A percentile compares a stretch with the other conserved stretches of the same genome.
These are phyloP conservation scores for Heteronetta atricapilla DNA, from an alignment of 2,113 vertebrate genomes.

Conservation along the genomic window DNA sequence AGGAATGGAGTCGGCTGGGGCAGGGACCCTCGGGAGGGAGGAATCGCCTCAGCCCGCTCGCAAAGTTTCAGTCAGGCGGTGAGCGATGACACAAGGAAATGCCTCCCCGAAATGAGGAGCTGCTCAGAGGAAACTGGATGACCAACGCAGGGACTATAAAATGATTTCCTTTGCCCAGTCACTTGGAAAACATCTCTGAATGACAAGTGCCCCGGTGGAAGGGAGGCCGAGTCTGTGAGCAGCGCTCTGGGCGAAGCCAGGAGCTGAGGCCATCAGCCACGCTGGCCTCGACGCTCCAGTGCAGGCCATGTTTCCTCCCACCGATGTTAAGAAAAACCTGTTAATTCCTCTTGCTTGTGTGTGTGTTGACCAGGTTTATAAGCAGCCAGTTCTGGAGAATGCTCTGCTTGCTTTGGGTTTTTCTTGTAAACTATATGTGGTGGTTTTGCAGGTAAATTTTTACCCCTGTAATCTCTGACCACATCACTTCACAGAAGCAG, in stretches of 20 bases:
- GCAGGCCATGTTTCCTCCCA: neutral
- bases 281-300: too few species aligned
- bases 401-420: neutral
- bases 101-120: neutral
- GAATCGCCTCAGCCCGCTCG: neutral
- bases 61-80: neutral
- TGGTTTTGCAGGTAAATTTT: neutral
- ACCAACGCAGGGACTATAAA: rapidly evolving
- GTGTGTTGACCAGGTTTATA: rapidly evolving
- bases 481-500: neutral
- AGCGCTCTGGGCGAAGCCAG: too few species aligned
- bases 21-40: too few species aligned
- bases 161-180: rapidly evolving
- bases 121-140: neutral
- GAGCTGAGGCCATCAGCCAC: too few species aligned
- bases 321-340: rapidly evolving
- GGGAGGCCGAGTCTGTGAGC: neutral
- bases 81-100: neutral
- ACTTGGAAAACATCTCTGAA: rapidly evolving
- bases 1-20: neutral
- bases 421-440: rapidly evolving
- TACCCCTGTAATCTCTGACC: neutral
- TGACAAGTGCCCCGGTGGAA: neutral
- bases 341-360: rapidly evolving
- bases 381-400: neutral